Conservation (phyloP, 2,113 vertebrate genomes). For the Platycercus adscitus region DNA sequence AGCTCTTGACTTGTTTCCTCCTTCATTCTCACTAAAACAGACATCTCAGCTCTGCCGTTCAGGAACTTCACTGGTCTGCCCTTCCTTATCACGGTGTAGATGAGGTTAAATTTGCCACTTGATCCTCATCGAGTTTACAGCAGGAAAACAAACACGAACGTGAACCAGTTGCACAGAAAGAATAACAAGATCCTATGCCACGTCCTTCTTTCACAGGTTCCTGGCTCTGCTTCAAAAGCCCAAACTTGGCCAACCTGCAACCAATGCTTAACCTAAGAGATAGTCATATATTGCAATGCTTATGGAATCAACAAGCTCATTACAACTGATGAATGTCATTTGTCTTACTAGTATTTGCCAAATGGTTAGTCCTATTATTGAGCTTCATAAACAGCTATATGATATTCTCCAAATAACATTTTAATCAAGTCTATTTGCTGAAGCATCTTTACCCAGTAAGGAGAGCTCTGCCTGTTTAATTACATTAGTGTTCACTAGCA, state of each 20-base stretch:
- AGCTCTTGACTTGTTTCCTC: not conserved
- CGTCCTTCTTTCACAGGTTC: not conserved
- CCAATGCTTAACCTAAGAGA: not conserved
- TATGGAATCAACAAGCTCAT: not conserved
- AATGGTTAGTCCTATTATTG: not conserved
- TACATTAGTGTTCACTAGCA: not conserved
- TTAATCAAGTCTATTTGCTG: not conserved
- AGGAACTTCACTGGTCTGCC: not conserved
- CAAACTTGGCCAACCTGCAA: not conserved
- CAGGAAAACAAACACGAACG: not conserved
- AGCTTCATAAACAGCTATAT: not conserved
- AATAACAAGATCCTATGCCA: not conserved
- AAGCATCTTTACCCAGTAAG: not conserved
- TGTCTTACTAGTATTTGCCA: not conserved
- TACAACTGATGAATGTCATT: not conserved
- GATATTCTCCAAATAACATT: not conserved
- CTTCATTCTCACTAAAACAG: not conserved
- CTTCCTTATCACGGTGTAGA: not conserved
- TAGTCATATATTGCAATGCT: rapidly evolving
- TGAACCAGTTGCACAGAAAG: rapidly evolving
- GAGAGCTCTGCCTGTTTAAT: not conserved
- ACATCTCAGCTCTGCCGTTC: not conserved
- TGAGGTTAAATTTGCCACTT: not conserved
- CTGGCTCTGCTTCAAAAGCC: not conserved
- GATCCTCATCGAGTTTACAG: not conserved